Percentiles rank a stretch among this genome's conserved stretches.
Evolutionary conservation across 2,797 vertebrate genomes (phyloP).

Genomic region (Artibeus lituratus): DNA sequence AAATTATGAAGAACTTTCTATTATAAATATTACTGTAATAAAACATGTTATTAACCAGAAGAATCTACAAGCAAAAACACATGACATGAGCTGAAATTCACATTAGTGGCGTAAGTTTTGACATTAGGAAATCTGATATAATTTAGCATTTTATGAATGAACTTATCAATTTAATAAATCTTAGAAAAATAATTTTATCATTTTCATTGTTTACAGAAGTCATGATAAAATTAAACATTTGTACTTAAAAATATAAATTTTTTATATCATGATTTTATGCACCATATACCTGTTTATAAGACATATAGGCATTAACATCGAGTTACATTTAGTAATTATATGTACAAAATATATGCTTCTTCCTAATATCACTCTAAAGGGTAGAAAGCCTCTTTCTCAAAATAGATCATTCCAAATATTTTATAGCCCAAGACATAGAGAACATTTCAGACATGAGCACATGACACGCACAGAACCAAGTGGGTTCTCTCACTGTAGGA

Average conservation of each 20-base stretch:
- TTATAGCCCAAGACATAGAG: background rate
- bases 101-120: background rate
- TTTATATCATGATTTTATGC: background rate
- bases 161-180: background rate
- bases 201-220: background rate
- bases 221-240: background rate
- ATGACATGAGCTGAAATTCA: background rate
- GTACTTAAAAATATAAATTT: background rate
- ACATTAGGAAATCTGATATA: background rate
- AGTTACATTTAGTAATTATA: background rate
- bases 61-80: background rate
- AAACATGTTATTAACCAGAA: background rate
- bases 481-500: background rate
- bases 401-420: background rate
- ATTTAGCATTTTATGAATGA: background rate
- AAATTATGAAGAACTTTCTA: background rate
- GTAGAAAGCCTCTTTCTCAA: background rate
- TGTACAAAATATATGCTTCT: background rate
- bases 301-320: background rate
- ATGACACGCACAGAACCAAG: background rate
- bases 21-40: background rate
- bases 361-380: background rate
- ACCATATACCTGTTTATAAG: background rate
- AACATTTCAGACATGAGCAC: background rate
- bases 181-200: background rate